Conservation (phyloP, 1,140 invertebrate genomes). For the Manduca sexta region DNA sequence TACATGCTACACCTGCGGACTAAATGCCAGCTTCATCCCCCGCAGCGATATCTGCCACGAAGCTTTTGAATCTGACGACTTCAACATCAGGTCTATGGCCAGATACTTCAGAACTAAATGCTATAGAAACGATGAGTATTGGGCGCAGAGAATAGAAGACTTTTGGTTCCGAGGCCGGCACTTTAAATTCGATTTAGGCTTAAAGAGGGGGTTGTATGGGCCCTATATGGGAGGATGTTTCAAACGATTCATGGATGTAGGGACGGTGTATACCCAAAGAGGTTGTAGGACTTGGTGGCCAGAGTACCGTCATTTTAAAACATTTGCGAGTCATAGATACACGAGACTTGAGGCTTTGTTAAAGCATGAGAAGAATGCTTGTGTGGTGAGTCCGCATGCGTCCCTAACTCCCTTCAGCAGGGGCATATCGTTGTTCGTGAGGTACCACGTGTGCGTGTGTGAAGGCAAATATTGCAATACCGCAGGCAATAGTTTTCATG, state of each 20-base stretch:
- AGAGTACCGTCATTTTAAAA: background rate
- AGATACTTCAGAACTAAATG: constrained; percentile 3
- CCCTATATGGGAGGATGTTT: constrained; percentile 26
- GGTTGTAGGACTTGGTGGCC: constrained; percentile 22
- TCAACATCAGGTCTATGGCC: background rate
- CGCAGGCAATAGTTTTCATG: background rate
- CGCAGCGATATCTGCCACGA: constrained; percentile 2
- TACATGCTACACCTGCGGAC: constrained; percentile 6
- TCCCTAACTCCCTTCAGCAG: constrained; percentile 34
- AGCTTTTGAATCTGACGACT: constrained; percentile 6
- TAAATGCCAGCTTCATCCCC: background rate
- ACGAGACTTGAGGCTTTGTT: constrained; percentile 23
- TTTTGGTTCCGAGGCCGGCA: background rate
- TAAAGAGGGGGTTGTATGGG: background rate
- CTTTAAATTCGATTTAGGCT: background rate
- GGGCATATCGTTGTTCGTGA: constrained; percentile 32
- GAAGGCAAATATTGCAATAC: constrained; percentile 28
- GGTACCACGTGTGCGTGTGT: constrained; percentile 44
- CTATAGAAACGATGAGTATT: background rate
- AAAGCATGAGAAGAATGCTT: constrained; percentile 21
- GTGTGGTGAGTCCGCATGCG: constrained; percentile 30
- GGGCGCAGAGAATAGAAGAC: background rate
- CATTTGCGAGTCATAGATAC: constrained; percentile 20
- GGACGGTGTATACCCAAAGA: constrained; percentile 25
- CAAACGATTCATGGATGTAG: constrained; percentile 33